Evolutionary conservation across 2,888 invertebrate genomes (phyloP).

Genomic region (Agriotes lineatus): DNA sequence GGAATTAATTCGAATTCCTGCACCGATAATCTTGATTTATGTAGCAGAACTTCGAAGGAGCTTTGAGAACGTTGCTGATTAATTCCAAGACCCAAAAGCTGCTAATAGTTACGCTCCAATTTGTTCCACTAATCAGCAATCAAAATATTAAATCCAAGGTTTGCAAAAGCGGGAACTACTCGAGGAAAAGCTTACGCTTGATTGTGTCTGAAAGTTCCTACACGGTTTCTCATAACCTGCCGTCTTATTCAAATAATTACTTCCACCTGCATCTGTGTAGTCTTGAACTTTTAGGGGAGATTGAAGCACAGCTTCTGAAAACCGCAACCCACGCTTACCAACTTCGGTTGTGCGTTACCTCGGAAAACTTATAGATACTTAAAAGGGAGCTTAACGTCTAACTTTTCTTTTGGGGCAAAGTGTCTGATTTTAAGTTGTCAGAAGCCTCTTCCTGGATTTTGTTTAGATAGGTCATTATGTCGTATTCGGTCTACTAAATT

Average conservation of each 20-base stretch:
- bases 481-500: no score
- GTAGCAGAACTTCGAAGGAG: background rate
- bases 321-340: background rate
- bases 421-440: no score
- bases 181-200: background rate
- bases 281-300: background rate
- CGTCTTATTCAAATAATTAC: background rate
- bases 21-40: no score
- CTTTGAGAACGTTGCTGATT: background rate
- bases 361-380: no score
- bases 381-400: no score
- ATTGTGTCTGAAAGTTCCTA: background rate
- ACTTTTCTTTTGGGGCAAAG: no score
- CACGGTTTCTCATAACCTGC: background rate
- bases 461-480: no score
- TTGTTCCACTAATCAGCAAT: slow-evolving; percentile 6
- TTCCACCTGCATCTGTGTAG: slow-evolving; percentile 3
- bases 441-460: no score
- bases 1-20: no score
- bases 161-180: slow-evolving; percentile 1
- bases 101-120: slow-evolving; percentile 5
- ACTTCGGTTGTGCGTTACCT: background rate
- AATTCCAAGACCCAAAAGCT: background rate
- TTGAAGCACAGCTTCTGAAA: no score
- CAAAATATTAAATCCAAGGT: slow-evolving; percentile 6